Conservation (phyloP, 2,113 vertebrate species). For the Donacobius atricapilla region DNA sequence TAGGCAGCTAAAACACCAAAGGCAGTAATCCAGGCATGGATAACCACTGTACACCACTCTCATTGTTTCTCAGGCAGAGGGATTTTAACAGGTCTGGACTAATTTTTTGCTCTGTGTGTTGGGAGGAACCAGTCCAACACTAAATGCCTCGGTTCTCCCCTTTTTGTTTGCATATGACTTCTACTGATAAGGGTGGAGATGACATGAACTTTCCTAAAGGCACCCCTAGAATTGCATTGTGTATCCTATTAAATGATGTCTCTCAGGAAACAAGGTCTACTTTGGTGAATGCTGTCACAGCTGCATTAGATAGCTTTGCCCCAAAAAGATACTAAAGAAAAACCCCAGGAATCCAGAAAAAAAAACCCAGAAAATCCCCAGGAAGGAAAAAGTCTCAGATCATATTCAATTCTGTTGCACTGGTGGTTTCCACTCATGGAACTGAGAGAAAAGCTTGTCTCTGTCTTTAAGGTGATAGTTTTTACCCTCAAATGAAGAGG, state of each 20-base stretch:
- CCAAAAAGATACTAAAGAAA: not conserved
- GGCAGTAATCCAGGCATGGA: not conserved
- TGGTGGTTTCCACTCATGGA: fast-evolving
- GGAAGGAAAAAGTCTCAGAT: not conserved
- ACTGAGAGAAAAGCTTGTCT: not conserved
- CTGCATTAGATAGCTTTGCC: not conserved
- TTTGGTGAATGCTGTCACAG: not conserved
- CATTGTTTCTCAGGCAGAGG: not conserved
- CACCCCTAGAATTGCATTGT: not conserved
- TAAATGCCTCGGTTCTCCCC: not conserved
- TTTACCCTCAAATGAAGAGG: not conserved
- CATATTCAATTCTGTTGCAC: not conserved
- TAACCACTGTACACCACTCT: fast-evolving
- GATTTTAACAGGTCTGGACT: not conserved
- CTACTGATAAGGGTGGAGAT: not conserved
- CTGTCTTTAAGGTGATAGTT: not conserved
- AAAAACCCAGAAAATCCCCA: not conserved
- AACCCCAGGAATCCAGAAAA: not conserved
- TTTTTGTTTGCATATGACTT: not conserved
- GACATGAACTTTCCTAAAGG: not conserved
- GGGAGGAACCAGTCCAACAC: not conserved
- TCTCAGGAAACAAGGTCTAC: not conserved
- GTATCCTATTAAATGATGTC: not conserved
- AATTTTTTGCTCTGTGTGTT: not conserved
- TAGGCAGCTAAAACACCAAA: not conserved